Evolutionary conservation across 2,113 vertebrate genomes (phyloP).

Genomic region (Colossoma macropomum): DNA sequence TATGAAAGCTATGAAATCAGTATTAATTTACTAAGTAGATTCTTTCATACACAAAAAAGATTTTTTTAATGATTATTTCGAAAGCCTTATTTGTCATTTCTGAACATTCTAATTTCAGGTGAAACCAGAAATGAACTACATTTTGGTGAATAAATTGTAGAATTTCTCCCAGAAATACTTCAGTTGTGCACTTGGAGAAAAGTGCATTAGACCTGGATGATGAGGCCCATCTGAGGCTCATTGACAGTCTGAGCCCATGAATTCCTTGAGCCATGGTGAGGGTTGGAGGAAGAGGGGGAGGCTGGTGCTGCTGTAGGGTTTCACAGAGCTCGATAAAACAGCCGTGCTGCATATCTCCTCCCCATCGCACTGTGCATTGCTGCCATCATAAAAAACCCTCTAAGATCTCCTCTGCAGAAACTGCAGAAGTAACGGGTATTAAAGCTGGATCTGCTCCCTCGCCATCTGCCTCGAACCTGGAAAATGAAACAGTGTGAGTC

Average conservation of each 20-base stretch:
- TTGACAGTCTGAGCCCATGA: background rate
- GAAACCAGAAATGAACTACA: too few species aligned
- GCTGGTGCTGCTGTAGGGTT: background rate
- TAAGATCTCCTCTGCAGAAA: constrained; percentile 22
- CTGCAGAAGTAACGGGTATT: constrained; percentile 22
- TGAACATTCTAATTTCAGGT: too few species aligned
- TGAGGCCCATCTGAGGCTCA: constrained; percentile 10
- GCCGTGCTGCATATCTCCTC: background rate
- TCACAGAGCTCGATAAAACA: background rate
- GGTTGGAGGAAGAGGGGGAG: background rate
- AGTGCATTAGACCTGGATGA: background rate
- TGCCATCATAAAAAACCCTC: constrained; percentile 27
- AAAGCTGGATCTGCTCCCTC: constrained; percentile 37
- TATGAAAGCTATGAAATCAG: too few species aligned
- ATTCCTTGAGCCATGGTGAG: background rate
- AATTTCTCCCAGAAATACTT: background rate
- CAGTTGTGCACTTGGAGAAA: background rate
- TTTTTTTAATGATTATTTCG: too few species aligned
- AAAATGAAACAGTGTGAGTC: constrained; percentile 14
- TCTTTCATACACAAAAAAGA: too few species aligned
- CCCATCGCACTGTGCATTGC: background rate
- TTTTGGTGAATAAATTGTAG: too few species aligned
- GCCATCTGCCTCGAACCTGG: constrained; percentile 38
- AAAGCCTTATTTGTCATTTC: too few species aligned
- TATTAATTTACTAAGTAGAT: too few species aligned